A percentile compares a stretch with the other conserved stretches of the same genome.
Conservation (phyloP, 2,113 vertebrate genomes). For the Excalfactoria chinensis region DNA sequence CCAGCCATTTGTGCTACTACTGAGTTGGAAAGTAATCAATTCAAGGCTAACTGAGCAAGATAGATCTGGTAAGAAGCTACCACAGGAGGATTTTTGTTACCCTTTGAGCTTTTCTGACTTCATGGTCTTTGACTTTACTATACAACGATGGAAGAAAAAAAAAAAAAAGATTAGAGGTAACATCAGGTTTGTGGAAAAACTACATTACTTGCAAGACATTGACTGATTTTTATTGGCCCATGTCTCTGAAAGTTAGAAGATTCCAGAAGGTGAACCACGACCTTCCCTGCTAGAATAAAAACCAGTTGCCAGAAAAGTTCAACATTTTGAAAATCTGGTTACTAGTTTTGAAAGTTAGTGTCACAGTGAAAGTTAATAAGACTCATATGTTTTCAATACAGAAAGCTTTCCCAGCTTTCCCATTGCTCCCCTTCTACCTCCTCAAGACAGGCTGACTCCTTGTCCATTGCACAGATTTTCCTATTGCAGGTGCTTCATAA, state of each 20-base stretch:
- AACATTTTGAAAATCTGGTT: background rate
- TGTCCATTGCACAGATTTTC: background rate
- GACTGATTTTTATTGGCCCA: background rate
- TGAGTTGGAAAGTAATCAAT: background rate
- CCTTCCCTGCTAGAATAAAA: background rate
- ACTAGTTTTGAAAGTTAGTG: slow-evolving; percentile 1
- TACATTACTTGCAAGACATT: background rate
- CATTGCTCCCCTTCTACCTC: background rate
- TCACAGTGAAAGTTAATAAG: background rate
- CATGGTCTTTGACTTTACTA: background rate
- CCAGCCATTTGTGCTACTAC: background rate
- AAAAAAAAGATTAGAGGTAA: background rate
- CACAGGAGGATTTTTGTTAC: slow-evolving; percentile 8
- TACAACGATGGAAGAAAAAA: background rate
- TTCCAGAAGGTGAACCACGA: slow-evolving; percentile 6
- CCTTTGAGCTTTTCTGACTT: slow-evolving; percentile 13
- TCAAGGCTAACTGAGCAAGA: background rate
- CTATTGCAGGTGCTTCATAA: background rate
- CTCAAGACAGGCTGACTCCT: background rate
- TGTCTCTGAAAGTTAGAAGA: background rate
- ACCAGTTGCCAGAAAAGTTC: background rate
- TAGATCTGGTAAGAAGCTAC: background rate
- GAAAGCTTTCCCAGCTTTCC: background rate
- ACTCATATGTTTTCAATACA: too few relatives aligned
- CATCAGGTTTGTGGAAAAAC: background rate